phyloP scores from a whole-genome alignment of 2,797 vertebrate species.

The Myripristis jacobus region DNA sequence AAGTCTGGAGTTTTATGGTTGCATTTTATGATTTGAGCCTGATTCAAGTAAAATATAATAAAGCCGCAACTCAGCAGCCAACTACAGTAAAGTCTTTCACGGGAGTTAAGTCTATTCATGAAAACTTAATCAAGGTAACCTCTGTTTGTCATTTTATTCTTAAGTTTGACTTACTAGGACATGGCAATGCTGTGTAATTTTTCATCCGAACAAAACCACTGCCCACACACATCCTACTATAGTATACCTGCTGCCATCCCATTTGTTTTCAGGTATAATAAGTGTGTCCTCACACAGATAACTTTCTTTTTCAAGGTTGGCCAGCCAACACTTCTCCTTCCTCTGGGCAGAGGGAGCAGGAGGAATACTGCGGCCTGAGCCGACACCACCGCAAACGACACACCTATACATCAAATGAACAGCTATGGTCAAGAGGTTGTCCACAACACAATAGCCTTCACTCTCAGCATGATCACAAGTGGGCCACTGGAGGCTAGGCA shows the following conservation, averaged over 20 bases:
- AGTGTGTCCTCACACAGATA: slow-evolving; percentile 53
- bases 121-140: slow-evolving; percentile 30
- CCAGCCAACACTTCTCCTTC: slow-evolving; percentile 64
- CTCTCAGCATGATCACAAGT: slow-evolving; percentile 67
- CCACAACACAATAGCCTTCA: slow-evolving; percentile 70
- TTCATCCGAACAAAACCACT: slow-evolving; percentile 25
- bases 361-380: slow-evolving; percentile 56
- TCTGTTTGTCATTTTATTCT: slow-evolving; percentile 18
- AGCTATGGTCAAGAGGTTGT: slow-evolving; percentile 71
- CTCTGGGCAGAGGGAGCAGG: slow-evolving; percentile 68
- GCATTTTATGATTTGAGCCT: slow-evolving; percentile 11
- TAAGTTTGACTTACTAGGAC: slow-evolving; percentile 8
- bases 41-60: slow-evolving; percentile 19
- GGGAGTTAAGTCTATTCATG: background rate
- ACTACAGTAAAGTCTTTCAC: slow-evolving; percentile 14
- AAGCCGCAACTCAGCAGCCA: slow-evolving; percentile 24
- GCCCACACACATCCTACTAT: slow-evolving; percentile 14
- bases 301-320: slow-evolving; percentile 76
- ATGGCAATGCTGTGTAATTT: slow-evolving; percentile 10
- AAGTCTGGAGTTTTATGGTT: slow-evolving; percentile 25
- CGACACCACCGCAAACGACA: slow-evolving; percentile 53
- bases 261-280: slow-evolving; percentile 58
- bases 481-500: slow-evolving; percentile 59
- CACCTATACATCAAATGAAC: slow-evolving; percentile 76
- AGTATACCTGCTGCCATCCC: slow-evolving; percentile 20